Base-by-base conservation (phyloP, 2,888 invertebrate genomes). In the Agonopterix alstromeriana region DNA sequence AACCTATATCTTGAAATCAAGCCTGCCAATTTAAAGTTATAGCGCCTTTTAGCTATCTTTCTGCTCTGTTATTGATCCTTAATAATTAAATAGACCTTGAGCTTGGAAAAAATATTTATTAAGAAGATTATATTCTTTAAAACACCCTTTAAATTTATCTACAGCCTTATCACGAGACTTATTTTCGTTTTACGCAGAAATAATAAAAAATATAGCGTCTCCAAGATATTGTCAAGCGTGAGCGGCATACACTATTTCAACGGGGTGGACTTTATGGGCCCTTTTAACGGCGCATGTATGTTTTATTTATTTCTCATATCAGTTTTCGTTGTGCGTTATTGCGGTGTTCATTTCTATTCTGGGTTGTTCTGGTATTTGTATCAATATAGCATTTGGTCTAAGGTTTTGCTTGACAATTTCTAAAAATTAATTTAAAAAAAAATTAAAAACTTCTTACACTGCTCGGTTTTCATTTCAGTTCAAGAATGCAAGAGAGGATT, bases 241-340 rank as follows among this genome's bases (percentile, higher is more conserved):
- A 65, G 58, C 35, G 48, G 65, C 67, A 64, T 71, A 68, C 62
- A 12, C 35, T 27, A 44, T 12, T 43, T 17, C 42, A 45, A 45
- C 42, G 44, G 55, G 57, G 59, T 62, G 55, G 59, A 63, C 63
- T 77, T 77, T 77, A 77, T 66, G 68, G 61, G 50, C 55, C 54
- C 53, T 70, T 67, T 70, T 73, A 73, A 71, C 69, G 67, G 59
- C 64, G 60, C 64, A 65, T 64, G 63, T 70, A 63, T 65, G 63
- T 73, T 70, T 73, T 73, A 71, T 73, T 71, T 72, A 70, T 68
- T 61, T 63, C 56, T 47, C 60, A 58, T 70, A 74, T 72, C 73
- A 67, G 68, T 69, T 67, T 65, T 56, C 55, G 55, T 27, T 27
- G 27, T 61, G 59, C 45, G 42, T n/a, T 42, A 10, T 42, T 42